Percentiles rank a stretch among this genome's conserved stretches.
phyloP scores from a whole-genome alignment of 1,140 invertebrate genomes.

The Lepidurus apus region DNA sequence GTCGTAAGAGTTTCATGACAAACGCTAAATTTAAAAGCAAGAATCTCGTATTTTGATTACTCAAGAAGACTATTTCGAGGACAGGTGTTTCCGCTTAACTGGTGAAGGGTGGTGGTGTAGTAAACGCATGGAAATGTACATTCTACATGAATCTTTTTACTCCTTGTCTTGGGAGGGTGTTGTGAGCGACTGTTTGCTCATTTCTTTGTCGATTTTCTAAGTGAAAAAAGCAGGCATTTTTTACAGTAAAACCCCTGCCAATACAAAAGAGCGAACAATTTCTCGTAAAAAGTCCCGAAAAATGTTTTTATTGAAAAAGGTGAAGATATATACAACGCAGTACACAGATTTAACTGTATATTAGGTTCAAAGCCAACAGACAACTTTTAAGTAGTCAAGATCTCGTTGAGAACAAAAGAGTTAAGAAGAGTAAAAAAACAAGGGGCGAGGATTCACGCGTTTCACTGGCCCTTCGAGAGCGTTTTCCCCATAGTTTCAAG shows the following conservation, averaged over 20 bases:
- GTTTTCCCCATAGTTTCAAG: background rate
- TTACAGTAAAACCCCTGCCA: conserved; percentile 19
- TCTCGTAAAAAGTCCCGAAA: background rate
- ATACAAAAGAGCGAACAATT: conserved; percentile 11
- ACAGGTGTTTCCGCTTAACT: background rate
- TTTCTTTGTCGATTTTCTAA: conserved; percentile 15
- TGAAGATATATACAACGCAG: conserved; percentile 14
- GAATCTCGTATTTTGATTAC: conserved; percentile 8
- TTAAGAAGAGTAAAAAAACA: background rate
- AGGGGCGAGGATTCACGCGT: background rate
- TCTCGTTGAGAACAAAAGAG: background rate
- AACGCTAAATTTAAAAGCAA: no score
- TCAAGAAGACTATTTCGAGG: background rate
- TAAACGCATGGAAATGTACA: background rate
- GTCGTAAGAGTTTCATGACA: no score
- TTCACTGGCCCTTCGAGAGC: conserved; percentile 1
- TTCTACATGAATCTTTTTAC: background rate
- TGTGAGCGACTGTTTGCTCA: background rate
- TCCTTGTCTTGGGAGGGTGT: no score
- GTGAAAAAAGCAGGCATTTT: background rate
- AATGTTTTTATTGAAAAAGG: background rate
- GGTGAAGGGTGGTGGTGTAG: background rate
- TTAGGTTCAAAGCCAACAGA: background rate
- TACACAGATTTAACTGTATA: background rate
- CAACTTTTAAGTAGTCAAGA: background rate